These are phyloP conservation scores for Helleia helle DNA, from an alignment of 2,888 invertebrate species.

Conservation along the genomic window DNA sequence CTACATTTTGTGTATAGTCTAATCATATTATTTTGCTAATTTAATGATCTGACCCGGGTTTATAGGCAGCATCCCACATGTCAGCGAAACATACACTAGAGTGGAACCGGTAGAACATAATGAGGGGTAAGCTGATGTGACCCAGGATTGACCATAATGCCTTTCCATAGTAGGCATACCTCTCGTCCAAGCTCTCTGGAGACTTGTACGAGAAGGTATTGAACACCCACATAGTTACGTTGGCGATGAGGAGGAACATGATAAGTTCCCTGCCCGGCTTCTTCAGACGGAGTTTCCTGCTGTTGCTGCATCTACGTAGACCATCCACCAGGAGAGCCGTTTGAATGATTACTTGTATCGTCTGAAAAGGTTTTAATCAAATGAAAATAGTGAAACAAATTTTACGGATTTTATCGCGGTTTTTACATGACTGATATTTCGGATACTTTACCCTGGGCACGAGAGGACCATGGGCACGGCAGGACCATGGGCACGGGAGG, in stretches of 20 bases:
- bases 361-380: constrained; percentile 61
- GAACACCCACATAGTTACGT: constrained; percentile 84
- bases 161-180: constrained; percentile 80
- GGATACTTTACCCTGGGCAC: too few relatives aligned
- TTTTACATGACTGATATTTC: too few relatives aligned
- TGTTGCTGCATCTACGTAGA: constrained; percentile 81
- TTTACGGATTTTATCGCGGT: too few relatives aligned
- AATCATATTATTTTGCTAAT: too few relatives aligned
- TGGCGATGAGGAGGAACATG: constrained; percentile 83
- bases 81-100: constrained; percentile 85
- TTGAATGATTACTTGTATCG: constrained; percentile 82
- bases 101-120: constrained; percentile 86
- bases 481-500: too few relatives aligned
- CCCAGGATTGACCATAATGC: constrained; percentile 82
- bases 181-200: constrained; percentile 61
- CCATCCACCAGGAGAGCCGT: constrained; percentile 83
- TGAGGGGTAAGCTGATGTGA: constrained; percentile 81
- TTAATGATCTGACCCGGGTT: constrained; percentile 66
- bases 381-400: too few relatives aligned
- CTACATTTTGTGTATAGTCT: too few relatives aligned
- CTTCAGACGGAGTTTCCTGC: constrained; percentile 71
- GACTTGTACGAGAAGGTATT: constrained; percentile 79
- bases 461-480: too few relatives aligned
- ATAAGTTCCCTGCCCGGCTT: constrained; percentile 85
- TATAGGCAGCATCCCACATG: constrained; percentile 85